Evolutionary conservation across 2,113 vertebrate genomes (phyloP).

Genomic region (Glaucomys volans): DNA sequence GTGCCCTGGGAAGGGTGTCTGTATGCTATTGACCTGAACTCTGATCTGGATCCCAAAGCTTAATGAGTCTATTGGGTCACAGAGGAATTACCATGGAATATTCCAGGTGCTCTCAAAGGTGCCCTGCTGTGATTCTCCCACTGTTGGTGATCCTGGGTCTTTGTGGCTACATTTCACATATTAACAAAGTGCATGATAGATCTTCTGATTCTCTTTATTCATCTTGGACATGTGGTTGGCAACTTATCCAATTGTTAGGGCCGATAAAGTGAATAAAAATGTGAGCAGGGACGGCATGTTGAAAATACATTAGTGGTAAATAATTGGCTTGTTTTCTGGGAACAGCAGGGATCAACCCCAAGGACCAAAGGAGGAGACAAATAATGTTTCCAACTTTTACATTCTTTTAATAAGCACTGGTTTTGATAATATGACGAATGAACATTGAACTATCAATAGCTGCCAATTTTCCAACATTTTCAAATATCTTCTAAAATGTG

Average conservation of each 20-base stretch:
- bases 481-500: neutral
- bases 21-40: neutral
- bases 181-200: neutral
- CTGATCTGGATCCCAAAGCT: neutral
- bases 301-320: neutral
- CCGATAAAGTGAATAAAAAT: conserved; percentile 15
- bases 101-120: neutral
- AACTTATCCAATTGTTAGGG: conserved; percentile 6
- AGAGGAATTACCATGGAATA: neutral
- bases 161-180: neutral
- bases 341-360: neutral
- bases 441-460: neutral
- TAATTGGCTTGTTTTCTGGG: neutral
- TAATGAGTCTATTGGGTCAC: neutral
- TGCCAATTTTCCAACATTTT: neutral
- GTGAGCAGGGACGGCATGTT: neutral
- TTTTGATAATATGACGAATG: neutral
- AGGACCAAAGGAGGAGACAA: neutral
- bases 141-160: neutral
- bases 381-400: neutral
- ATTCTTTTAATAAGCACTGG: neutral
- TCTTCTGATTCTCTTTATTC: conserved; percentile 27
- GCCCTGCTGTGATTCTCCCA: neutral
- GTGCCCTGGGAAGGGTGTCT: neutral
- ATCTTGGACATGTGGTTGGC: neutral